Base-by-base conservation (phyloP, 2,888 invertebrate genomes). In the Hoplodrina ambigua region DNA sequence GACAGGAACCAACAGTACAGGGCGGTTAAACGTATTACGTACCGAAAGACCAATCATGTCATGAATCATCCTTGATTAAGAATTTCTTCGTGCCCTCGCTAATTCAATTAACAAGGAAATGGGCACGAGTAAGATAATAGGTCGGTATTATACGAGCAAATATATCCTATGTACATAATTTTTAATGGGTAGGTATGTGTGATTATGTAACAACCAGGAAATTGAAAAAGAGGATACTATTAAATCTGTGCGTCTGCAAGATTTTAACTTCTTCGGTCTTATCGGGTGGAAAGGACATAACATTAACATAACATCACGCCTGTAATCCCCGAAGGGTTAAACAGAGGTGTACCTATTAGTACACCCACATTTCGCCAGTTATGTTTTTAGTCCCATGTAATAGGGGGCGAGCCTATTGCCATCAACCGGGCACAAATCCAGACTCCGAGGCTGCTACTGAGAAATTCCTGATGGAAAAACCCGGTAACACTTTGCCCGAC, bases 31-130 rank as follows among this genome's bases (percentile, higher is more conserved):
- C 41, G 55, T 57, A 70, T 76, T 62, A 69, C 25, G 33, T 58
- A 49, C 53, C 8, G 25, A 59, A 75, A 76, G 20, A 11, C 19
- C 30, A 54, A 56, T 15, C 37, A 41, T 33, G 19, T 25, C 50
- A 17, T 76, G 76, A 76, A 57, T 74, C 70, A 74, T 56, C 20
- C 56, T 20, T 44, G 46, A 76, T 74, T 62, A 76, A 19, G 20
- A 70, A 76, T 62, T 62, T 76, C 62, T 76, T 53, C 56, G 30
- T 63, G 52, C 19, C 52, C 33, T 63, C 55, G 33, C 25, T 74
- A 76, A 74, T 71, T 74, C 15, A 57, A 74, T 74, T 53, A 74
- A 57, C 37, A 0, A 53, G 46, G 50, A 52, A 70, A 56, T 17
- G 2, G 41, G 10, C 52, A 76, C 62, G 56, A 49, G 52, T 17